Evolutionary conservation across 2,888 invertebrate species (phyloP), one percentile per base, ranked within the genome.

Genomic region (Philonicus albiceps): DNA sequence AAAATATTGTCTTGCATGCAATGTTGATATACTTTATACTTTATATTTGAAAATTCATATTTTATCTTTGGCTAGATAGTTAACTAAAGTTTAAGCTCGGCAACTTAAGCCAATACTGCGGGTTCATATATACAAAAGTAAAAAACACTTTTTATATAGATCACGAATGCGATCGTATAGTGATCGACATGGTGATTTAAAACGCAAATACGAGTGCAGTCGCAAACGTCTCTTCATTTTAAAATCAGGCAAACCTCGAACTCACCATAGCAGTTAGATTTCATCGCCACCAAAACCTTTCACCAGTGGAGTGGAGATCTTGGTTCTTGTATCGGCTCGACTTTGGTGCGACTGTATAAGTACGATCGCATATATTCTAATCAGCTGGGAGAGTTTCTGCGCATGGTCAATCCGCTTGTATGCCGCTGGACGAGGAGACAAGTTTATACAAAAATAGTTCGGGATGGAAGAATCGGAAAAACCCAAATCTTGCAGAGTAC

Each of bases 401-500:
- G 84, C 84, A 84, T 84, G 84, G 84, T 84, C 31, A 84, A 84
- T 84, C 73, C 27, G 84, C 84, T 84, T 84, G 84, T 86, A 86
- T 86, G 89, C 88, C 87, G 87, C 88, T 43, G 86, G 86, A 86
- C 89, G 87, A 88, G 89, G 89, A 86, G 89, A 88, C 90, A 90
- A 89, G 91, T 90, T 64, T 89, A 90, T 22, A 90, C 90, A 87
- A 91, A 90, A 86, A 88, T 88, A 90, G 89, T 88, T 49, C 86
- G 19, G 86, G 74, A 86, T 88, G 88, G 88, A 88, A 81, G 86
- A 87, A 87, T 86, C 86, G 88, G 87, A 88, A 87, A 86, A 76
- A 43, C 53, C 81, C 80, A 73, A 91, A 91, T 90, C 91, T 90
- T 89, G 90, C 91, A 89, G 91, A 91, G 88, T 90, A 91, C 89